These are phyloP conservation scores for Phataginus tricuspis DNA, from an alignment of 2,797 vertebrate species.

Conservation along the genomic window DNA sequence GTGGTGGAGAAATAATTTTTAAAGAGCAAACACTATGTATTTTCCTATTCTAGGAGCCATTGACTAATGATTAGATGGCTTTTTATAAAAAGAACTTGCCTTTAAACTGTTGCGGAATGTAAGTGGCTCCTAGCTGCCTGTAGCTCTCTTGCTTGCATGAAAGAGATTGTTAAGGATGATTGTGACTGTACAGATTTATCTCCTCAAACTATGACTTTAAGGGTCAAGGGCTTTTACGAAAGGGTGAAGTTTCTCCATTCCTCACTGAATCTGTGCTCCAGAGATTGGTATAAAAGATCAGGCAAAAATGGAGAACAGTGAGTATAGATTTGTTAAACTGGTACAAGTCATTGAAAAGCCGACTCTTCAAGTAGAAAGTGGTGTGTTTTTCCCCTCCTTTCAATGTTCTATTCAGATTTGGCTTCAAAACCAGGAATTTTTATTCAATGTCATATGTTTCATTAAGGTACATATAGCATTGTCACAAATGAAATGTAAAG, in stretches of 20 bases:
- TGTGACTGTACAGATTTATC: neutral
- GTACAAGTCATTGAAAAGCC: accelerated
- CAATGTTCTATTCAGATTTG: neutral
- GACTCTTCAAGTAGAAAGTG: neutral
- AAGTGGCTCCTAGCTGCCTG: neutral
- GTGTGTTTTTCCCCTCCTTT: neutral
- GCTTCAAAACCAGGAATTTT: neutral
- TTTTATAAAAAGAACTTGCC: neutral
- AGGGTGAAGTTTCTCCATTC: neutral
- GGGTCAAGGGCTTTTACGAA: neutral
- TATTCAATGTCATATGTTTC: neutral
- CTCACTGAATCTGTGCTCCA: neutral
- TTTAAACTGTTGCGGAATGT: neutral
- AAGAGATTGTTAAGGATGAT: neutral
- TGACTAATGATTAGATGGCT: neutral
- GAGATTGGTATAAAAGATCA: neutral
- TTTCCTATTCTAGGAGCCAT: neutral
- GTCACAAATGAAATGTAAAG: neutral
- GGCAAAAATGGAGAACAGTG: neutral
- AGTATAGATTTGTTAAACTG: accelerated
- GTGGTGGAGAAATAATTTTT: neutral
- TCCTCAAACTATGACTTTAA: neutral
- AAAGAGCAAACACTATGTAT: neutral
- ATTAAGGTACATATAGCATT: neutral
- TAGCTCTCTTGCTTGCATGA: neutral